Base-by-base conservation (phyloP, 2,797 vertebrate species). In the Threskiornis aethiopicus region DNA sequence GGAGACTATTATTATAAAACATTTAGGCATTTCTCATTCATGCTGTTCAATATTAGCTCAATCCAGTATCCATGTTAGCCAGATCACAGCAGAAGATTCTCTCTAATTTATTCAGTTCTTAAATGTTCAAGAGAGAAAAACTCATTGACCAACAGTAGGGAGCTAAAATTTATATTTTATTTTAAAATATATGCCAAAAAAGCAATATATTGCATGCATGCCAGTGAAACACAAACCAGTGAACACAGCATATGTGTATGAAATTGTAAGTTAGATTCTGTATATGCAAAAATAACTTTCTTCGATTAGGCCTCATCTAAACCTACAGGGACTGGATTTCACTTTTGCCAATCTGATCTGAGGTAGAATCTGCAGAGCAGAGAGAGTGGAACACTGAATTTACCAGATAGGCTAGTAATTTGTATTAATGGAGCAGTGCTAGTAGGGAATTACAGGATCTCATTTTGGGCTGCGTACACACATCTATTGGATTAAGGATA, bases 101-200 rank as follows among this genome's bases (percentile, higher is more conserved):
- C 13, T 80, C 10, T 19, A 26, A 33, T 62, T 77, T 70, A 39
- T 16, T 61, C 2, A 0, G 1, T 55, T 69, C 22, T 70, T 61
- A 78, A 77, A 77, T 67, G 15, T 8, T 81, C 13, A 29, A 41
- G 31, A 49, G 3, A 77, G 18, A 67, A 94, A 86, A 81, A 33
- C 5, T 28, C 10, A 29, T 1, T 49, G 70, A 90, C 20, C 15
- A 67, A 57, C 0, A 54, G 4, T 0, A 33, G 13, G 37, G 55
- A 66, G 24, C 3, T 13, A 77, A 87, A 77, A 92, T 44, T 28
- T 55, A 35, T 0, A 0, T 78, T 89, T 84, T 37, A 39, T 21
- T 79, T 72, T 1, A 85, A 84, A 83, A 77, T 20, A 24, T 5
- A 2, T 24, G 7, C 51, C 42, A 57, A 67, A 67, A 86, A 89